Conservation (phyloP, 2,888 invertebrate species). For the Eulithis testata region DNA sequence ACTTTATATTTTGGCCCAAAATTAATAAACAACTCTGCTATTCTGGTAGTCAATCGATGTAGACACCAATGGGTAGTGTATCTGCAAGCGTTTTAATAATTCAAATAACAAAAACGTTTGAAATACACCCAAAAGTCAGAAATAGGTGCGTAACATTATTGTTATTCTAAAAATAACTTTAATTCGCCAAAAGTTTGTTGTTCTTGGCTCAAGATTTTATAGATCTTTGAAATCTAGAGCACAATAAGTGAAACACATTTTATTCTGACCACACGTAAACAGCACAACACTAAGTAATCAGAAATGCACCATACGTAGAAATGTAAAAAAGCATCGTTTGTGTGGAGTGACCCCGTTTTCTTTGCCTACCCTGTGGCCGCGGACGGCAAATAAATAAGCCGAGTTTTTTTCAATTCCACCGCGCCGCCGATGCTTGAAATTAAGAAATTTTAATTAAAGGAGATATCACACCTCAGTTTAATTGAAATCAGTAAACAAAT, state of each 20-base stretch:
- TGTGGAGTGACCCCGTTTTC: not conserved
- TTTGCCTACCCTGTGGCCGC: constrained; percentile 18
- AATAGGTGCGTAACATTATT: no score
- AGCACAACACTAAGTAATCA: not conserved
- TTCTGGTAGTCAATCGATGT: no score
- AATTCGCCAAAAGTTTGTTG: no score
- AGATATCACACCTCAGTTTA: constrained; percentile 51
- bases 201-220: no score
- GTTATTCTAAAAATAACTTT: no score
- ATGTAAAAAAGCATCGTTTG: not conserved
- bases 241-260: not conserved
- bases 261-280: not conserved
- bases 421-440: constrained; percentile 38
- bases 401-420: constrained; percentile 45
- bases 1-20: no score
- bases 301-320: not conserved
- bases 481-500: constrained; percentile 46
- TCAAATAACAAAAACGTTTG: no score
- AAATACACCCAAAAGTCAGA: no score
- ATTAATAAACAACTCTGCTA: no score
- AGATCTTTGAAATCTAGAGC: no score
- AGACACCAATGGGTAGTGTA: no score
- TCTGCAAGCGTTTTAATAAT: no score
- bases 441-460: constrained; percentile 52
- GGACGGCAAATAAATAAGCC: constrained; percentile 48